A percentile compares a stretch with the other conserved stretches of the same genome.
Conservation (phyloP, 2,797 vertebrate species). For the Cercopithecus diana region DNA sequence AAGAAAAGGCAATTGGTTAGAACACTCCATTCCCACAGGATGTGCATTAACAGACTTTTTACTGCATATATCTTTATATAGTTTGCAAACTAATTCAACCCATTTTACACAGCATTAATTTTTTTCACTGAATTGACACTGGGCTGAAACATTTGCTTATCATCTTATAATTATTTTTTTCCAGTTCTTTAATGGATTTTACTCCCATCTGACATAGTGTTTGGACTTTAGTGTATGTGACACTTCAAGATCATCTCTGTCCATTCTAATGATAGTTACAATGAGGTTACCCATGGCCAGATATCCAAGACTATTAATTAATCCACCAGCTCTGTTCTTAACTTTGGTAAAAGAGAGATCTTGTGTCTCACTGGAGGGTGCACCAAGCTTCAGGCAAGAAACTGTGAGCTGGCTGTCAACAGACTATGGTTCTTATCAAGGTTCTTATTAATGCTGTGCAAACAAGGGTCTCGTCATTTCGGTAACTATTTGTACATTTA, state of each 20-base stretch:
- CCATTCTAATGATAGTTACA: background rate
- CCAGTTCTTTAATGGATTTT: background rate
- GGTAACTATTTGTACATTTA: slow-evolving; percentile 83
- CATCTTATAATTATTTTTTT: background rate
- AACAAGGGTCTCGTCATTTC: slow-evolving; percentile 84
- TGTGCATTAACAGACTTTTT: slow-evolving; percentile 53
- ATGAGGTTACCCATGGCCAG: background rate
- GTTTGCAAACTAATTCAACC: slow-evolving; percentile 80
- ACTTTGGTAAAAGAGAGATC: slow-evolving; percentile 1
- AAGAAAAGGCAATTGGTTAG: slow-evolving; percentile 60
- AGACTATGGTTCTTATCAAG: fast-evolving
- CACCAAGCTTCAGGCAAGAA: slow-evolving; percentile 25
- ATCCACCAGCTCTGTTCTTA: slow-evolving; percentile 13
- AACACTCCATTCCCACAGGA: slow-evolving; percentile 25
- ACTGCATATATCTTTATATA: slow-evolving; percentile 13
- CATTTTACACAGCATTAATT: slow-evolving; percentile 82
- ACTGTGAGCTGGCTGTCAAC: background rate
- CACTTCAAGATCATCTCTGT: background rate
- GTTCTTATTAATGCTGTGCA: slow-evolving; percentile 78
- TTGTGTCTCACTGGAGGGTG: background rate
- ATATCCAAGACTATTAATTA: slow-evolving; percentile 1
- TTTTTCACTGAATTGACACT: background rate
- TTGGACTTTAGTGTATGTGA: background rate
- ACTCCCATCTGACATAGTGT: background rate
- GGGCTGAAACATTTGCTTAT: background rate